phyloP scores from a whole-genome alignment of 30 jellyfish, hydroid and myxozoan species.

The Chironex yamaguchii region DNA sequence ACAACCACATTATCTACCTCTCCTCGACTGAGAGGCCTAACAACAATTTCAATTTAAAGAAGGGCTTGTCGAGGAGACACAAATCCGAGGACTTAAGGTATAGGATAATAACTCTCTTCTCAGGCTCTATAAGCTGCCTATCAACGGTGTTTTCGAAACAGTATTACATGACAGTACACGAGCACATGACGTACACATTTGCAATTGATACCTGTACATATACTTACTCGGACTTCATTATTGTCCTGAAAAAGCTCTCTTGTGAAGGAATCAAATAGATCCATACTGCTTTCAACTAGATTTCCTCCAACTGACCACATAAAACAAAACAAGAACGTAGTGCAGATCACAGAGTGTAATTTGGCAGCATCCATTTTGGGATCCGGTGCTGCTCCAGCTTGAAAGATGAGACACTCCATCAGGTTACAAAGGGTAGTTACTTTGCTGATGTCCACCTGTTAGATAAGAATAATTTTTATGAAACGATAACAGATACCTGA shows the following conservation, averaged over 20 bases:
- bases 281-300: slow-evolving; percentile 82
- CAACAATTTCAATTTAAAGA: too few relatives aligned
- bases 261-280: slow-evolving; percentile 76
- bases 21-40: too few relatives aligned
- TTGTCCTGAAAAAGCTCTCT: slow-evolving; percentile 88
- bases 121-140: too few relatives aligned
- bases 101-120: too few relatives aligned
- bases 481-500: too few relatives aligned
- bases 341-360: slow-evolving; percentile 80
- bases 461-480: not conserved
- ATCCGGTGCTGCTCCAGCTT: slow-evolving; percentile 70
- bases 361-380: slow-evolving; percentile 78
- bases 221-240: slow-evolving; percentile 85
- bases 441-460: slow-evolving; percentile 87
- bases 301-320: slow-evolving; percentile 96
- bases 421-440: slow-evolving; percentile 85
- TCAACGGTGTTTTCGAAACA: too few relatives aligned
- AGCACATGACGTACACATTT: not conserved
- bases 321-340: slow-evolving; percentile 79
- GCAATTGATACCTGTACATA: too few relatives aligned
- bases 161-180: not conserved
- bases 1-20: too few relatives aligned
- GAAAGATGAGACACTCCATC: slow-evolving; percentile 79
- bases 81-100: too few relatives aligned
- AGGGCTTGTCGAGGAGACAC: too few relatives aligned